These are phyloP conservation scores for Scolopax bukidnonensis DNA, from an alignment of 2,797 vertebrate genomes.

Conservation along the genomic window DNA sequence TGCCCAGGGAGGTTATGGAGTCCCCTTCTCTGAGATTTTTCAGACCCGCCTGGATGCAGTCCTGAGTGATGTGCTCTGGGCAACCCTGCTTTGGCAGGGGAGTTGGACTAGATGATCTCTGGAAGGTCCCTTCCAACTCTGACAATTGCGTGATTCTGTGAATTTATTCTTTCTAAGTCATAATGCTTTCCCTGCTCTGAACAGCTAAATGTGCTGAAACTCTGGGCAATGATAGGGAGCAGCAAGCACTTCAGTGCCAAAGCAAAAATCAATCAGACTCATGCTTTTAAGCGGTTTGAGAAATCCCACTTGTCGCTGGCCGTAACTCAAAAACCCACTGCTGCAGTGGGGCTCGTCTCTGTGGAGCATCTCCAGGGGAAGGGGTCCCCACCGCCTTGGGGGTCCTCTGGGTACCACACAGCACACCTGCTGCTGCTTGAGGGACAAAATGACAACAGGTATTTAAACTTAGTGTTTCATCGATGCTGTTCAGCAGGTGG, in stretches of 20 bases:
- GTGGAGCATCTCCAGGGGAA: rapidly evolving
- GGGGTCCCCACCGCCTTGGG: rapidly evolving
- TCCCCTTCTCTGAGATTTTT: too few relatives aligned
- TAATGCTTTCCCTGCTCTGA: not conserved
- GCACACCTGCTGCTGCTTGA: rapidly evolving
- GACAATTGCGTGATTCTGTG: too few relatives aligned
- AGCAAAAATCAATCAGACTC: not conserved
- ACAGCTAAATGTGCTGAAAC: not conserved
- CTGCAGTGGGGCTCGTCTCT: not conserved
- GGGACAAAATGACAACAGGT: not conserved
- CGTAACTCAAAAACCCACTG: rapidly evolving
- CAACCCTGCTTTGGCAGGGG: too few relatives aligned
- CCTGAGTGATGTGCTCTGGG: too few relatives aligned
- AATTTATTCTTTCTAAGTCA: not conserved
- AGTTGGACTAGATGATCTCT: too few relatives aligned
- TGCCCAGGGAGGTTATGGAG: too few relatives aligned
- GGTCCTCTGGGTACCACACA: rapidly evolving
- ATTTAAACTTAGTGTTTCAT: not conserved
- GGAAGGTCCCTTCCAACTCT: too few relatives aligned
- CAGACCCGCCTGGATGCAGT: too few relatives aligned
- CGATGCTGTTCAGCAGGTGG: not conserved
- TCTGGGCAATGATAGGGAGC: not conserved
- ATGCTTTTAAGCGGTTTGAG: not conserved
- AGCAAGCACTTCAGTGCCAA: not conserved
- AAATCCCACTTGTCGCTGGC: not conserved